Evolutionary conservation across 1,140 invertebrate genomes (phyloP), one percentile per base, ranked within the genome.

Genomic region (Procambarus virginalis): DNA sequence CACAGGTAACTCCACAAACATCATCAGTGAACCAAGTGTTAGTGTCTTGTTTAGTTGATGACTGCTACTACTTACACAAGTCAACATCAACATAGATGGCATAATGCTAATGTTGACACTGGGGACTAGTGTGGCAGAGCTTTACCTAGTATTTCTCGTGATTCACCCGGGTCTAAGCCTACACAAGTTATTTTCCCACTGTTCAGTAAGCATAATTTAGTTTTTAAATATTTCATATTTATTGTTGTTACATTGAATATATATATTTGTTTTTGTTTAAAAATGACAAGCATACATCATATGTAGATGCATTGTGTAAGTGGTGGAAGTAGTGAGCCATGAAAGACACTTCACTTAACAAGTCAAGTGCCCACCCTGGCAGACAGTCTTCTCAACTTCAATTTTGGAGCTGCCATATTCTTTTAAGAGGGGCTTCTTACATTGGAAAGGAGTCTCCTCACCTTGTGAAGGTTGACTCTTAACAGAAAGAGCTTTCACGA

Each of bases 341-440:
- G 20, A 64, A 20, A 17, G 20, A 64, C 12, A 64, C 17, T 8
- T 34, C 22, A 34, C 68, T 22, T 34, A n/a, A 34, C 22, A 73
- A 34, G 22, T 73, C 20, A 34, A 73, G 20, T 34, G 20, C 68
- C 22, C 12, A 49, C 10, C 46, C 77, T 10, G 77, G 51, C 46
- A 78, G 77, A 78, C 14, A n/a, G 76, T 49, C 76, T 73, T 73
- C 68, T 73, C 68, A 34, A 34, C 22, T 3, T 73, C 34, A 73
- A 14, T 73, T 73, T 73, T 73, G 68, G n/a, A 73, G 68, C 68
- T 73, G 68, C 68, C 68, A 73, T 73, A 73, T 73, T 73, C 68
- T 73, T 73, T 73, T 8, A 17, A 17, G 10, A 68, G 10, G 68
- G 68, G 68, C n/a, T 73, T 73, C 22, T 73, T 68, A n/a, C 20